A percentile compares a stretch with the other conserved stretches of the same genome.
Conservation (phyloP, 2,888 invertebrate genomes). For the Mythimna vitellina region DNA sequence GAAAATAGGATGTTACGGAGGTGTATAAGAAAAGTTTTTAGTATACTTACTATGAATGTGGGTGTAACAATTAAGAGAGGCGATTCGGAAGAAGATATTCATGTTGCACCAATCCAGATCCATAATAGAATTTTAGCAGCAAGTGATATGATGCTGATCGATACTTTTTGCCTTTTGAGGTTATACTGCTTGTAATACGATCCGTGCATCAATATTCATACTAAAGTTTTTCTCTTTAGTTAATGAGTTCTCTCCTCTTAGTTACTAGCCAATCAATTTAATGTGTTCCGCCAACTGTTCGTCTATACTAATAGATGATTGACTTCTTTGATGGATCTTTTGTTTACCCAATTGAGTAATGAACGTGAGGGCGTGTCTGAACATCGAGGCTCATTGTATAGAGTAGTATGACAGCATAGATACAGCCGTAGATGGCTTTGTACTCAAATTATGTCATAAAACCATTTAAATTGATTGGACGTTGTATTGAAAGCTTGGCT, state of each 20-base stretch:
- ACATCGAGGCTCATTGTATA: conserved; percentile 22
- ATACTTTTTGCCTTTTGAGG: too few species aligned
- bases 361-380: conserved; percentile 34
- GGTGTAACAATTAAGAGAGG: too few species aligned
- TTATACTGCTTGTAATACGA: too few species aligned
- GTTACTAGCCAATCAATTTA: conserved; percentile 30
- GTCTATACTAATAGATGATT: conserved; percentile 28
- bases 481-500: background rate
- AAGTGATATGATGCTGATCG: too few species aligned
- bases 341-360: conserved; percentile 46
- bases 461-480: conserved; percentile 27
- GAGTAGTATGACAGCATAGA: conserved; percentile 15
- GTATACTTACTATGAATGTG: too few species aligned
- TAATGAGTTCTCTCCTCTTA: conserved; percentile 10
- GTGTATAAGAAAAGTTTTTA: too few species aligned
- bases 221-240: background rate
- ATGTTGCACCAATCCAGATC: too few species aligned
- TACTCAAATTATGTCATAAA: conserved; percentile 21
- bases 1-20: too few species aligned
- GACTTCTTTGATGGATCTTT: conserved; percentile 31
- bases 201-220: background rate
- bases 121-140: too few species aligned
- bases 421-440: conserved; percentile 8
- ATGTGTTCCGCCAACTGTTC: conserved; percentile 8
- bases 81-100: too few species aligned